phyloP scores from a whole-genome alignment of 1,140 invertebrate species.

The Adelges cooleyi region DNA sequence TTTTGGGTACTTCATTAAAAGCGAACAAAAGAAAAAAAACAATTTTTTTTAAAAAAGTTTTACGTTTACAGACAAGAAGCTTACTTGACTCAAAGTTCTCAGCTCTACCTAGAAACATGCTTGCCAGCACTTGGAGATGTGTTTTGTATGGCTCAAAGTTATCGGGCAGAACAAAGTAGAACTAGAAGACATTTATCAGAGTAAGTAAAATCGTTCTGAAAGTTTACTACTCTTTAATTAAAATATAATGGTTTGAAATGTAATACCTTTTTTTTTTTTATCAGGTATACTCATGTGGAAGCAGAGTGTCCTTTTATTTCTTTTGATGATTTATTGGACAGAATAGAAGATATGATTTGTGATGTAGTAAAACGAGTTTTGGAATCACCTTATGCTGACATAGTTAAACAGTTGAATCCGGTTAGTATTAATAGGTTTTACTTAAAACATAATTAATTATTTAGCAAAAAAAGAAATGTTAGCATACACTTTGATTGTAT shows the following conservation, averaged over 20 bases:
- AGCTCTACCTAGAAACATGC: slow-evolving; percentile 97
- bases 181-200: slow-evolving; percentile 94
- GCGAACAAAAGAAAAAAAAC: no score
- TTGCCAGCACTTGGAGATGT: slow-evolving; percentile 90
- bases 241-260: background rate
- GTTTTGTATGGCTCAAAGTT: slow-evolving; percentile 94
- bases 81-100: slow-evolving; percentile 94
- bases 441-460: no score
- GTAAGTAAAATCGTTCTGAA: slow-evolving; percentile 42
- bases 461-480: no score
- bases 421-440: no score
- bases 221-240: slow-evolving; percentile 6
- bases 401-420: slow-evolving; percentile 87
- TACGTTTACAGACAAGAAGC: slow-evolving; percentile 64
- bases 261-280: slow-evolving; percentile 30
- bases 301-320: slow-evolving; percentile 92
- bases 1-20: slow-evolving; percentile 56
- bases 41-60: slow-evolving; percentile 32
- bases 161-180: slow-evolving; percentile 91
- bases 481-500: no score
- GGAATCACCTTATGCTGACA: slow-evolving; percentile 61
- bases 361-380: slow-evolving; percentile 90
- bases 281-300: slow-evolving; percentile 89
- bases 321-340: slow-evolving; percentile 82
- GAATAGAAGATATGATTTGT: slow-evolving; percentile 88